Evolutionary conservation across 1,140 invertebrate species (phyloP), one percentile per base, ranked within the genome.

Genomic region (Papilio xuthus): DNA sequence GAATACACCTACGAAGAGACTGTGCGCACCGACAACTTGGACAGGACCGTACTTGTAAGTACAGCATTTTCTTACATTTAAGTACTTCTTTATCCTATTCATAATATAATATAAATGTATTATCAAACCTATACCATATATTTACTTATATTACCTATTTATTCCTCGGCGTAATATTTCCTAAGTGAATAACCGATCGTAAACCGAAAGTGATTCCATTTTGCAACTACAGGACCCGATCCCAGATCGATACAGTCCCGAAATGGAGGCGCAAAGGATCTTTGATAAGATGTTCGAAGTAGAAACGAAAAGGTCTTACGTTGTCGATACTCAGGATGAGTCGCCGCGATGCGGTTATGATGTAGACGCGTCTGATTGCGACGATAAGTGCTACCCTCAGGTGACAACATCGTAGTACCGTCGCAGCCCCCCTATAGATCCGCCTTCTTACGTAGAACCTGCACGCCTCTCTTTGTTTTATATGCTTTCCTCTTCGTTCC

Each of bases 231-330:
- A 94, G 92, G 92, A 90, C 78, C 85, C 91, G 83, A 92, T 94
- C 86, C 91, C 88, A 88, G 92, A 92, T 93, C 90, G 92, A 88
- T 94, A 93, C 93, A 94, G 90, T 91, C 92, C 92, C 84, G 92
- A 94, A 90, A 90, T 92, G 89, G 92, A 93, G 86, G 91, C 92
- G 84, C 92, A 94, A 90, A 88, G 91, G 90, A 93, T 94, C 80
- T 94, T 94, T 90, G 93, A 94, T 93, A 94, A 94, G 92, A 94
- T 94, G 92, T 94, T 94, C 89, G 92, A 93, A 88, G 89, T 92
- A 79, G 92, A 93, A 82, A 85, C 90, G 83, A 94, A 93, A 93
- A 93, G 88, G 82, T 91, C 89, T 79, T 94, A 89, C 88, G 87
- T 92, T 82, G 86, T 87, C 80, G 89, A 90, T 88, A 86, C 88